phyloP scores from a whole-genome alignment of 2,113 vertebrate species.

The Butastur rufipennis region DNA sequence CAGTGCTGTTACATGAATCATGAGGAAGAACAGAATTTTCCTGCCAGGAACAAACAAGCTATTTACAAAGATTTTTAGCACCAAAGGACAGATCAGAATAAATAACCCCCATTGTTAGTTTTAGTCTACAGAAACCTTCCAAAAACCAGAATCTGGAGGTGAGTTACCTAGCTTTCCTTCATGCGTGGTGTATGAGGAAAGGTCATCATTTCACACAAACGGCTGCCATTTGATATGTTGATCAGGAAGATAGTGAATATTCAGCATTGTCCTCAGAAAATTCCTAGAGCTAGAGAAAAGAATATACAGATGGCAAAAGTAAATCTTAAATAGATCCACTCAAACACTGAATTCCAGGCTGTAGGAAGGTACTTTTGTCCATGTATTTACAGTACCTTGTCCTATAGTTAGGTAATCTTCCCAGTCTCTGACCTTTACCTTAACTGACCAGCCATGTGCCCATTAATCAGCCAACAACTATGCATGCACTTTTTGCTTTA shows the following conservation, averaged over 20 bases:
- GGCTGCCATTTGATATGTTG: not conserved
- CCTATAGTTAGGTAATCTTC: not conserved
- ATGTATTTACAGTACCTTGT: not conserved
- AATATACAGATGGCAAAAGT: not conserved
- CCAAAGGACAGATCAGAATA: not conserved
- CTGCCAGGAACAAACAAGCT: not conserved
- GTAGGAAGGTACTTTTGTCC: not conserved
- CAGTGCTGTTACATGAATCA: not conserved
- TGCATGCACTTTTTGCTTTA: not conserved
- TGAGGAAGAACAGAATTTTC: not conserved
- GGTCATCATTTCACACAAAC: not conserved
- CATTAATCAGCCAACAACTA: not conserved
- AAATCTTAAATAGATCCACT: not conserved
- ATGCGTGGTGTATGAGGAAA: not conserved
- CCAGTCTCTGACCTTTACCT: not conserved
- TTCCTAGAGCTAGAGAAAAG: not conserved
- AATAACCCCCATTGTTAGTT: not conserved
- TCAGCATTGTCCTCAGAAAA: not conserved
- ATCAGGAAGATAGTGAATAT: accelerated
- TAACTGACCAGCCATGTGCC: not conserved
- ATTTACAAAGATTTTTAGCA: not conserved
- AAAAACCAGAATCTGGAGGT: not conserved
- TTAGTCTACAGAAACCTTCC: not conserved
- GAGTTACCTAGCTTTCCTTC: not conserved
- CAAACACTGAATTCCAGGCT: not conserved